Evolutionary conservation across 2,113 vertebrate species (phyloP).

Genomic region (Eublepharis macularius): DNA sequence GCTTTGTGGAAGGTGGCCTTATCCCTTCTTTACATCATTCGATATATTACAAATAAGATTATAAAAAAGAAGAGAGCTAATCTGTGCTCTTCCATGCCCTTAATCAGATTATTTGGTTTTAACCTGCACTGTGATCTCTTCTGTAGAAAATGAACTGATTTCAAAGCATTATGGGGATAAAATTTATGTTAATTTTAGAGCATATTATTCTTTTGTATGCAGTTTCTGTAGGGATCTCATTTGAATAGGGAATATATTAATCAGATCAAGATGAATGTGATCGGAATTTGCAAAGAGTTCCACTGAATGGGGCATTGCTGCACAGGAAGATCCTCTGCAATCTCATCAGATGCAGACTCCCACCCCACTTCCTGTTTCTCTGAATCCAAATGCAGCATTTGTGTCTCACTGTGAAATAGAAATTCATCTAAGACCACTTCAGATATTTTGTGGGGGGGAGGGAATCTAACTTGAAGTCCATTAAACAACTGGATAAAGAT

Average conservation of each 20-base stretch:
- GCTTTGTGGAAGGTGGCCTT: constrained; percentile 34
- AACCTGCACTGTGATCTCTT: background rate
- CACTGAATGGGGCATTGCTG: no score
- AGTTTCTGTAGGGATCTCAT: constrained; percentile 30
- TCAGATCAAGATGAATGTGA: constrained; percentile 17
- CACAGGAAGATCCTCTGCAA: background rate
- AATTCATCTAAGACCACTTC: no score
- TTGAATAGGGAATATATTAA: constrained; percentile 30
- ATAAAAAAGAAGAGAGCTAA: constrained; percentile 51
- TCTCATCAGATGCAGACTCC: no score
- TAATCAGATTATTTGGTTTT: constrained; percentile 6
- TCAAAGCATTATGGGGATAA: constrained; percentile 35
- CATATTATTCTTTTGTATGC: constrained; percentile 4
- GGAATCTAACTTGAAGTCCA: no score
- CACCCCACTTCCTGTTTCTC: background rate
- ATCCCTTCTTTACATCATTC: constrained; percentile 57
- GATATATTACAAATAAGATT: constrained; percentile 58
- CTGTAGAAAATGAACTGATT: background rate
- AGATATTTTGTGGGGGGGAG: no score
- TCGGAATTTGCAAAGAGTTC: background rate
- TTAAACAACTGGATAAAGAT: no score
- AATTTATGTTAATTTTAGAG: constrained; percentile 40
- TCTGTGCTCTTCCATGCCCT: background rate
- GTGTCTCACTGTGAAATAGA: no score
- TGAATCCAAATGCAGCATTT: no score